A percentile compares a stretch with the other conserved stretches of the same genome.
phyloP scores from a whole-genome alignment of 1,140 invertebrate genomes.

The Drosophila orosa region DNA sequence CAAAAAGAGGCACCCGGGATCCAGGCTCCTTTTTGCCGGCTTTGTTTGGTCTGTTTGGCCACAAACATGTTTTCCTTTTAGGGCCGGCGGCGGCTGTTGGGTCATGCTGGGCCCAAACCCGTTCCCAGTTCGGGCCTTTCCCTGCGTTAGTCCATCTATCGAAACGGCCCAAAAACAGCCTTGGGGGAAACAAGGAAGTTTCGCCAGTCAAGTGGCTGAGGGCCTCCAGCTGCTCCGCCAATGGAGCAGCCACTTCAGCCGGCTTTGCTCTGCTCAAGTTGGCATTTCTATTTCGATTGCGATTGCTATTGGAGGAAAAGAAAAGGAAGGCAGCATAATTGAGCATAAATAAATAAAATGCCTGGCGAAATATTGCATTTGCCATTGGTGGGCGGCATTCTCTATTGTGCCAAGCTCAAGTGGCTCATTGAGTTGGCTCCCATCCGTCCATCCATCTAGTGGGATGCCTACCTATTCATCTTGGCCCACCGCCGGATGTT shows the following conservation, averaged over 20 bases:
- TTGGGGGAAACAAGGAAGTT: slow-evolving; percentile 52
- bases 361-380: slow-evolving; percentile 56
- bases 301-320: slow-evolving; percentile 5
- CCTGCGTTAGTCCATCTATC: slow-evolving; percentile 40
- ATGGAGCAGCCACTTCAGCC: slow-evolving; percentile 50
- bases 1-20: slow-evolving; percentile 30
- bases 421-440: slow-evolving; percentile 51
- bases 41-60: slow-evolving; percentile 43
- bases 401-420: slow-evolving; percentile 47
- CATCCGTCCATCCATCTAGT: slow-evolving; percentile 18
- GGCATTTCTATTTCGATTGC: slow-evolving; percentile 51
- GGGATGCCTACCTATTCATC: slow-evolving; percentile 8
- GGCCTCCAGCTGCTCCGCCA: slow-evolving; percentile 62
- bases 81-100: slow-evolving; percentile 38
- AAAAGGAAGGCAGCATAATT: slow-evolving; percentile 58
- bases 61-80: slow-evolving; percentile 77
- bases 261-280: slow-evolving; percentile 27
- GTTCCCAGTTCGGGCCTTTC: slow-evolving; percentile 41
- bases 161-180: slow-evolving; percentile 56
- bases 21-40: slow-evolving; percentile 22
- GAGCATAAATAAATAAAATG: slow-evolving; percentile 61
- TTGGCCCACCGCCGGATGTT: slow-evolving; percentile 35
- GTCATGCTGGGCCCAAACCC: slow-evolving; percentile 66
- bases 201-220: slow-evolving; percentile 43
- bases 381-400: slow-evolving; percentile 21